Percentiles rank a stretch among this genome's conserved stretches.
phyloP scores from a whole-genome alignment of 2,113 vertebrate genomes.

The Tupaia tana region DNA sequence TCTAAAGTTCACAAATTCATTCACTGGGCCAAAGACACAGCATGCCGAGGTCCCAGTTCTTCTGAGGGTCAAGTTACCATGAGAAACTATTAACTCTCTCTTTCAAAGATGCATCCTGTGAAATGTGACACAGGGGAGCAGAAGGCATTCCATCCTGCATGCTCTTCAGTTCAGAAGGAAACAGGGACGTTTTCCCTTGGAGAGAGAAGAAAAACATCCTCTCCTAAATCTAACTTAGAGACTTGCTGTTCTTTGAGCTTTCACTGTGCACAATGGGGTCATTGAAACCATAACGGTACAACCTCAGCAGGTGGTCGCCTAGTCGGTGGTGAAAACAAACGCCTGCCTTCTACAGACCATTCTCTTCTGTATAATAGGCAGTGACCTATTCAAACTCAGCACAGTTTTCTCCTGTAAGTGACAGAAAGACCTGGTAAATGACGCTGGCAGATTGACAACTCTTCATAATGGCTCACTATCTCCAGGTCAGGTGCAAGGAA shows the following conservation, averaged over 20 bases:
- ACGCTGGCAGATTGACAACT: background rate
- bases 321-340: background rate
- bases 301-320: constrained; percentile 49
- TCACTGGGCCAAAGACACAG: background rate
- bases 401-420: constrained; percentile 3
- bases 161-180: background rate
- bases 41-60: background rate
- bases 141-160: background rate
- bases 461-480: background rate
- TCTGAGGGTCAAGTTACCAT: constrained; percentile 30
- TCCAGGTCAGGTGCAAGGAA: background rate
- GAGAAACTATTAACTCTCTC: background rate
- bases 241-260: constrained; percentile 48
- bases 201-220: constrained; percentile 46
- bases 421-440: constrained; percentile 45
- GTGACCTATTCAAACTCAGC: constrained; percentile 42
- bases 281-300: background rate
- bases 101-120: constrained; percentile 47
- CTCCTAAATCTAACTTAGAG: constrained; percentile 35
- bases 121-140: background rate
- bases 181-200: background rate
- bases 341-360: background rate
- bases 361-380: constrained; percentile 2
- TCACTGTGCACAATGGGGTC: constrained; percentile 46
- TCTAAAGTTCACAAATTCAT: background rate